Conservation (phyloP, 2,113 vertebrate genomes). For the Serinus canaria region DNA sequence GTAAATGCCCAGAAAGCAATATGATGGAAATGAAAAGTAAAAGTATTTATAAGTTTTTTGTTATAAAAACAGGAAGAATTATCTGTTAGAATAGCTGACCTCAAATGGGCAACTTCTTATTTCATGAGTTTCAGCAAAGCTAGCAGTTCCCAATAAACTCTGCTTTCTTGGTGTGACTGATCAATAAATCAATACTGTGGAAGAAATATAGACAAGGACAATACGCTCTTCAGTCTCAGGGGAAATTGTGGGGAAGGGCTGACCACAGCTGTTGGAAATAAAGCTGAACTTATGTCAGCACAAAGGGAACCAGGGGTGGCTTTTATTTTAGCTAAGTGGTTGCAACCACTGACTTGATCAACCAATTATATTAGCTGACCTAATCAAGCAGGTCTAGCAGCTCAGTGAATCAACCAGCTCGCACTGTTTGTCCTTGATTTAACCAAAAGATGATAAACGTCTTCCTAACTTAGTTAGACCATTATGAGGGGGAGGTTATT, state of each 20-base stretch:
- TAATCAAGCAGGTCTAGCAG: background rate
- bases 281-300: background rate
- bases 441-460: background rate
- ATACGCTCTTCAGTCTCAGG: background rate
- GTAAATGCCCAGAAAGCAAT: background rate
- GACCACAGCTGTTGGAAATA: background rate
- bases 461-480: background rate
- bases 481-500: accelerated
- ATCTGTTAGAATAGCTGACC: background rate
- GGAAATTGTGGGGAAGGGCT: background rate
- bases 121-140: background rate
- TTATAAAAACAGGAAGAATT: background rate
- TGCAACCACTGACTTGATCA: background rate
- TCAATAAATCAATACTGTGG: background rate
- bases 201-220: background rate
- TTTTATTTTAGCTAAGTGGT: background rate
- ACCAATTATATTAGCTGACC: background rate
- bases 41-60: background rate
- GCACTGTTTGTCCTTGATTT: background rate
- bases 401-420: background rate
- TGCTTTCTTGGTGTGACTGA: background rate
- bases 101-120: background rate
- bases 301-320: accelerated
- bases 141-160: background rate
- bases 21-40: background rate